These are phyloP conservation scores for Pristionchus japonicus DNA, from an alignment of 2,888 invertebrate species.

Conservation along the genomic window DNA sequence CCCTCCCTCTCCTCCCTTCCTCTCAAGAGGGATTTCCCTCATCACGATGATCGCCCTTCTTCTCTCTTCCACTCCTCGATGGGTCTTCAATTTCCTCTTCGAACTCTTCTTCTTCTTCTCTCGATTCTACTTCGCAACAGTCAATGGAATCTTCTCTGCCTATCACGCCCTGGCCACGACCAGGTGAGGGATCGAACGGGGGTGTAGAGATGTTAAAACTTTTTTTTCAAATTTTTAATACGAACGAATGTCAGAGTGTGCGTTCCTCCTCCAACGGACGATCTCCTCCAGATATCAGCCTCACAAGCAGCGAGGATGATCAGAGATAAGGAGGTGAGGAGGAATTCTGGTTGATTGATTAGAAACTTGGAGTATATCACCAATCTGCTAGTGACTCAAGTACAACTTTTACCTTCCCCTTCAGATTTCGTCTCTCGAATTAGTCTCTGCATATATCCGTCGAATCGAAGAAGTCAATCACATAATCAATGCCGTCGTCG, in stretches of 20 bases:
- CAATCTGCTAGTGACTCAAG: no score
- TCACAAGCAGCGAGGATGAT: constrained; percentile 55
- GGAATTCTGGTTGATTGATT: background rate
- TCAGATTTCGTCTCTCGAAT: constrained; percentile 60
- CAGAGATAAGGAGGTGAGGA: constrained; percentile 16
- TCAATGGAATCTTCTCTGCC: constrained; percentile 5
- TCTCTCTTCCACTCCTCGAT: constrained; percentile 15
- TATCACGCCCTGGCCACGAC: constrained; percentile 23
- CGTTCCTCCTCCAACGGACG: constrained; percentile 67
- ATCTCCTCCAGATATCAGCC: constrained; percentile 75
- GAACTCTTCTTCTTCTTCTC: background rate
- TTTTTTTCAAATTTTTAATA: no score
- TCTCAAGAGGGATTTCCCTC: background rate
- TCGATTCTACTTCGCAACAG: constrained; percentile 26
- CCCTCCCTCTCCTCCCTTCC: background rate
- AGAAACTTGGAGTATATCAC: background rate
- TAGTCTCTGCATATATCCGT: constrained; percentile 69
- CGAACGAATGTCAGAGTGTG: background rate
- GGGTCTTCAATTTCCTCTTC: background rate
- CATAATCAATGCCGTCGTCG: constrained; percentile 69
- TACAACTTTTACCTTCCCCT: no score
- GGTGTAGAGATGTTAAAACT: background rate
- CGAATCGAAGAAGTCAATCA: constrained; percentile 67
- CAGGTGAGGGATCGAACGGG: background rate
- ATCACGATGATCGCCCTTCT: background rate